Evolutionary conservation across 2,797 vertebrate species (phyloP).

Genomic region (Argya squamiceps): DNA sequence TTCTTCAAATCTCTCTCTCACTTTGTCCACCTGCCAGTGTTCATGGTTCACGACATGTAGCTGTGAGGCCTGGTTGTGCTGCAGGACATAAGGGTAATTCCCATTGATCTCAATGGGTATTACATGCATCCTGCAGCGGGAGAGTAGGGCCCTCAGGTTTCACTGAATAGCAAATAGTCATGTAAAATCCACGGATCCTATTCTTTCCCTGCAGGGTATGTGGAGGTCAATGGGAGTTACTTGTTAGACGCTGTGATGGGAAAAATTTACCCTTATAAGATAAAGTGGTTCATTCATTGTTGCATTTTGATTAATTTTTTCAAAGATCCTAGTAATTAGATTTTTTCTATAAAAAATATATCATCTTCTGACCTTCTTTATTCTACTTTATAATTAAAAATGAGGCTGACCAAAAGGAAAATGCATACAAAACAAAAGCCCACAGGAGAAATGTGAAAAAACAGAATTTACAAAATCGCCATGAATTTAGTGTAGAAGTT

Average conservation of each 20-base stretch:
- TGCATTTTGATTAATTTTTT: neutral
- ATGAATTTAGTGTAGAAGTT: neutral
- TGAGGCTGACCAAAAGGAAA: neutral
- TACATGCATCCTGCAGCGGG: slow-evolving; percentile 48
- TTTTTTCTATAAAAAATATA: neutral
- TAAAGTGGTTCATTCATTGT: neutral
- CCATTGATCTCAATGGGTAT: slow-evolving; percentile 50
- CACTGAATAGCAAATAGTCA: slow-evolving; percentile 43
- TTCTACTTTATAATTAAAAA: neutral
- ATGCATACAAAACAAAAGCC: neutral
- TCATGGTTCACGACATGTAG: neutral
- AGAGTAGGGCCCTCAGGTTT: slow-evolving; percentile 43
- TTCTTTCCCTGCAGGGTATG: slow-evolving; percentile 54
- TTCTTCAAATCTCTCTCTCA: neutral
- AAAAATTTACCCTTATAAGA: slow-evolving; percentile 19
- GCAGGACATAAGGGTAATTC: slow-evolving; percentile 45
- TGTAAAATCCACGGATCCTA: slow-evolving; percentile 44
- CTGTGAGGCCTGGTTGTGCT: slow-evolving; percentile 45
- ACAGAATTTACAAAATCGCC: neutral
- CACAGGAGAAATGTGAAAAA: neutral
- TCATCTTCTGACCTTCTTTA: neutral
- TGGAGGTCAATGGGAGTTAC: slow-evolving; percentile 57
- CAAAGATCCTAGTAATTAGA: neutral
- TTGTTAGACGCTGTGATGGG: slow-evolving; percentile 28
- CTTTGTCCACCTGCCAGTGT: slow-evolving; percentile 27